Conservation (phyloP, 2,888 invertebrate species). For the Melieria crassipennis region DNA sequence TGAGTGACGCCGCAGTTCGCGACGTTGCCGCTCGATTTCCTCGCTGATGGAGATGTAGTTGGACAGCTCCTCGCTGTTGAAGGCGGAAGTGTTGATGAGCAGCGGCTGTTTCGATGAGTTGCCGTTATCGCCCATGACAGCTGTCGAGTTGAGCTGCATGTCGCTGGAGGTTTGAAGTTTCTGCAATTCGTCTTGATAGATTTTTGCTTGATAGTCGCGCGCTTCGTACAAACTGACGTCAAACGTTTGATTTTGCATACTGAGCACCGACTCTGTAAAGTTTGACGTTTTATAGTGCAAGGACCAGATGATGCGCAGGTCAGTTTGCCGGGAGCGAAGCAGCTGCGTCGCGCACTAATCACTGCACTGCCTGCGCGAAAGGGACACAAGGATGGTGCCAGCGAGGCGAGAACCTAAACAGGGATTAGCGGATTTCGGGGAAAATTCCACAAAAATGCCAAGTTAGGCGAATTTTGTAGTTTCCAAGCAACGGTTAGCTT, state of each 20-base stretch:
- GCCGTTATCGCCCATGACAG: slow-evolving; percentile 30
- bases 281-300: too few species aligned
- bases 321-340: too few species aligned
- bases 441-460: too few species aligned
- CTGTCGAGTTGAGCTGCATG: slow-evolving; percentile 55
- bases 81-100: slow-evolving; percentile 52
- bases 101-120: slow-evolving; percentile 31
- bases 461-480: too few species aligned
- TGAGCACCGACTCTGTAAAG: not conserved
- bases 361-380: too few species aligned
- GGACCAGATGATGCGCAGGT: too few species aligned
- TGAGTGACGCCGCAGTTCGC: slow-evolving; percentile 38
- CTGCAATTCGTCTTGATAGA: slow-evolving; percentile 16
- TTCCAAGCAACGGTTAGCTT: too few species aligned
- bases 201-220: slow-evolving; percentile 16
- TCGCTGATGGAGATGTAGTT: slow-evolving; percentile 53
- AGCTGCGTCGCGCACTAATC: too few species aligned
- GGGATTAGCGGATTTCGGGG: too few species aligned
- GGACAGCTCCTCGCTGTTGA: slow-evolving; percentile 54
- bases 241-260: slow-evolving; percentile 39
- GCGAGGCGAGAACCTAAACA: too few species aligned
- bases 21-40: slow-evolving; percentile 52
- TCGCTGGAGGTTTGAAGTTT: slow-evolving; percentile 30
- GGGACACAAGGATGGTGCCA: too few species aligned
- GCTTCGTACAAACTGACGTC: slow-evolving; percentile 41